phyloP scores from a whole-genome alignment of 2,797 vertebrate species.

The Sebastes goodei region DNA sequence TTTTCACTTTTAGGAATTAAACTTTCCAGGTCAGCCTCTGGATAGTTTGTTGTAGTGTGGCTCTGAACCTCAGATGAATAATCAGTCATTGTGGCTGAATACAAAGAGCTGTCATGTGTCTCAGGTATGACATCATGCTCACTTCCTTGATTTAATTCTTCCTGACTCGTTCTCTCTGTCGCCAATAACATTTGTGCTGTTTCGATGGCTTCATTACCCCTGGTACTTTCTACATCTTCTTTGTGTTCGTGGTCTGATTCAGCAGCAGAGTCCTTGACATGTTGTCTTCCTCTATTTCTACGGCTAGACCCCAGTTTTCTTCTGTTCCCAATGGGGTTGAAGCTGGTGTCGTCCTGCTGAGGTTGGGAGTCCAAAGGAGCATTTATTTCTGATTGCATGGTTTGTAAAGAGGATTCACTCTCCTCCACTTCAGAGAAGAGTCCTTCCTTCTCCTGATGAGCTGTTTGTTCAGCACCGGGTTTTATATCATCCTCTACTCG shows the following conservation, averaged over 20 bases:
- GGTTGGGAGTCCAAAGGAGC: not conserved
- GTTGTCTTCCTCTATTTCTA: constrained; percentile 16
- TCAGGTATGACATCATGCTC: not conserved
- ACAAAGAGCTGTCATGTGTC: not conserved
- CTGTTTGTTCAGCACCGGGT: not conserved
- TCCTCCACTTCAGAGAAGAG: not conserved
- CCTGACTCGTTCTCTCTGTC: not conserved
- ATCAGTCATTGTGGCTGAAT: not conserved
- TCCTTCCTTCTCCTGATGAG: not conserved
- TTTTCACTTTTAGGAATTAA: not conserved
- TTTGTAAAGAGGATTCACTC: not conserved
- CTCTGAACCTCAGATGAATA: not conserved
- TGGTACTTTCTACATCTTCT: not conserved
- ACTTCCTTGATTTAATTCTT: not conserved
- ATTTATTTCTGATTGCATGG: not conserved
- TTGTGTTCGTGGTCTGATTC: not conserved
- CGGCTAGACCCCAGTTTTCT: constrained; percentile 58
- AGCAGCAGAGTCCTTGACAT: not conserved
- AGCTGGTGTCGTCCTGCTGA: not conserved
- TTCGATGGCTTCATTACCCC: not conserved
- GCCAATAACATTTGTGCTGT: no score
- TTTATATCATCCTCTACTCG: not conserved
- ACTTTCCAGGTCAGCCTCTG: not conserved
- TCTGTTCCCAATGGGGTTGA: not conserved
- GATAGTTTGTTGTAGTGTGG: not conserved